Conservation (phyloP, 2,113 vertebrate species). For the Xiphophorus maculatus region DNA sequence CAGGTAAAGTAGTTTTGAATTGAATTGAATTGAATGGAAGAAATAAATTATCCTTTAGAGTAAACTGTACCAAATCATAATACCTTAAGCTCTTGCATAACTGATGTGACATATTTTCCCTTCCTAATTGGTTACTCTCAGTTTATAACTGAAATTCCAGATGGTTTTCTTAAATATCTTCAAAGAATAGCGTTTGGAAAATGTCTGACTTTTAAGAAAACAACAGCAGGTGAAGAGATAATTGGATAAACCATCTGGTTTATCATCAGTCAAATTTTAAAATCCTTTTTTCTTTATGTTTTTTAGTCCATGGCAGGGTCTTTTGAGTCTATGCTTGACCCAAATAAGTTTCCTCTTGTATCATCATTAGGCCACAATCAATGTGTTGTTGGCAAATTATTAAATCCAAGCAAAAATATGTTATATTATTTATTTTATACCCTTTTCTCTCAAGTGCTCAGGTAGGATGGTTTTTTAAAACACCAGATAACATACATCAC, state of each 20-base stretch:
- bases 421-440: neutral
- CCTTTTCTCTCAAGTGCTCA: too few relatives aligned
- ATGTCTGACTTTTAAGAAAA: neutral
- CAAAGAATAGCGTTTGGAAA: neutral
- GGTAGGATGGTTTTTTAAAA: too few relatives aligned
- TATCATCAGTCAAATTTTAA: neutral
- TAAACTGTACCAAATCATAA: neutral
- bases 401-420: neutral
- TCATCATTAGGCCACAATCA: too few relatives aligned
- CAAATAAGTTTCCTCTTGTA: too few relatives aligned
- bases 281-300: too few relatives aligned
- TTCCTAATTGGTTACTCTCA: neutral
- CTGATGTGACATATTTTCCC: neutral
- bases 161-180: neutral
- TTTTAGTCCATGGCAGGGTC: neutral
- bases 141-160: neutral
- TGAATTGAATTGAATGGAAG: neutral
- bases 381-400: neutral
- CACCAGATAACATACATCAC: too few relatives aligned
- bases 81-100: neutral
- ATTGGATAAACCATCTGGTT: neutral
- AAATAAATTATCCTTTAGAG: neutral
- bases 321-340: neutral
- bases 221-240: neutral
- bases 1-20: neutral